These are phyloP conservation scores for Penaeus indicus DNA, from an alignment of 1,140 invertebrate species.

Conservation along the genomic window DNA sequence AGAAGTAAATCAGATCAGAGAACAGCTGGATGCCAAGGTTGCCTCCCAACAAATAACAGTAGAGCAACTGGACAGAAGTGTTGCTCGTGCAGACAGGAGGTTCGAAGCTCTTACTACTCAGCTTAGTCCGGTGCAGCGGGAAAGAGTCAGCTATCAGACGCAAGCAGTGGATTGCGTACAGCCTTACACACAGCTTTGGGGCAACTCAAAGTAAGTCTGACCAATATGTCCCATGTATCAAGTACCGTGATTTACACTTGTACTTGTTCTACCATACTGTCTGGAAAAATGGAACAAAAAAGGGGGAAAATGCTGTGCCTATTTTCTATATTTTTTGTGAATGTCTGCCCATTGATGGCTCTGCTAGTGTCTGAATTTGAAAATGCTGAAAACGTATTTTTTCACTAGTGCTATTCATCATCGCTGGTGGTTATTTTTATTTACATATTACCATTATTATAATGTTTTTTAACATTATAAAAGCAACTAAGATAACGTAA, in stretches of 20 bases:
- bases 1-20: constrained; percentile 9
- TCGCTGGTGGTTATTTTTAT: too few species aligned
- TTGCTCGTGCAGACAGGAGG: constrained; percentile 24
- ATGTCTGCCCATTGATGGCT: not conserved
- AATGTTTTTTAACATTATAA: too few species aligned
- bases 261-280: not conserved
- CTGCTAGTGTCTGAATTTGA: too few species aligned
- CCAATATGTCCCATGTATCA: not conserved
- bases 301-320: not conserved
- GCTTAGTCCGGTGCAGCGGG: constrained; percentile 37
- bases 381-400: too few species aligned
- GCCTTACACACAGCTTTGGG: constrained; percentile 41
- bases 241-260: too few species aligned
- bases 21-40: constrained; percentile 22
- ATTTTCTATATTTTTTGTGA: not conserved
- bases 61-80: constrained; percentile 36
- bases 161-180: constrained; percentile 37
- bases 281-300: too few species aligned
- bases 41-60: constrained; percentile 19
- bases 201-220: constrained; percentile 52
- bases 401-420: too few species aligned
- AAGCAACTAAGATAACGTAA: too few species aligned
- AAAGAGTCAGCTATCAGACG: constrained; percentile 51
- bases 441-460: too few species aligned
- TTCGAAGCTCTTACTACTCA: constrained; percentile 31